phyloP scores from a whole-genome alignment of 2,113 vertebrate genomes.

The Scalopus aquaticus region DNA sequence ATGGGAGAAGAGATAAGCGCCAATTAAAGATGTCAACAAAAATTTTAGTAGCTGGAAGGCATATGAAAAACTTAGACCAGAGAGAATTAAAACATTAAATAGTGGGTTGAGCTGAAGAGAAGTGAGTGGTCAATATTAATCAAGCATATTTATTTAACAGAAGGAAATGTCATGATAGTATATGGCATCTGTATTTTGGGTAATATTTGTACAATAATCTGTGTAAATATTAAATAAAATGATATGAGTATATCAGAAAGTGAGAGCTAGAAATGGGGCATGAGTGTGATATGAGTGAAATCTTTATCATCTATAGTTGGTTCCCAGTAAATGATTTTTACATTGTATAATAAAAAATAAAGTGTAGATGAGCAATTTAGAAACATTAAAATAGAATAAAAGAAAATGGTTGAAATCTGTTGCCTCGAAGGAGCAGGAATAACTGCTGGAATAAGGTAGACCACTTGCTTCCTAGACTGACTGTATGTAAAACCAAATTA shows the following conservation, averaged over 20 bases:
- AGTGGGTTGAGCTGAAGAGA: not conserved
- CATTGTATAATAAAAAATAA: not conserved
- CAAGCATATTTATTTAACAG: not conserved
- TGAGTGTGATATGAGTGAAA: not conserved
- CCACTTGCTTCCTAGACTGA: not conserved
- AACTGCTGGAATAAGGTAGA: not conserved
- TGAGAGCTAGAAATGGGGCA: not conserved
- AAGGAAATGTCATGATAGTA: not conserved
- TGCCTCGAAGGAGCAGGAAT: not conserved
- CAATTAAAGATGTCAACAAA: not conserved
- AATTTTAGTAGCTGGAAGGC: not conserved
- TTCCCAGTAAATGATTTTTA: not conserved
- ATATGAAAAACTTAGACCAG: not conserved
- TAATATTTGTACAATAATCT: not conserved
- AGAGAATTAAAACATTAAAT: constrained; percentile 16
- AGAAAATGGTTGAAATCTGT: not conserved
- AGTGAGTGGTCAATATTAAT: not conserved
- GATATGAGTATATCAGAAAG: not conserved
- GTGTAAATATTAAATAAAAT: not conserved
- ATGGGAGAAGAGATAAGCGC: not conserved
- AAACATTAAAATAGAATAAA: not conserved
- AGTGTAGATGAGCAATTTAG: not conserved
- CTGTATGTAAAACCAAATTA: not conserved
- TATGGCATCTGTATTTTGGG: not conserved
- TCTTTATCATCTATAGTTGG: not conserved